Evolutionary conservation across 2,797 vertebrate genomes (phyloP).

Genomic region (Chanos chanos): DNA sequence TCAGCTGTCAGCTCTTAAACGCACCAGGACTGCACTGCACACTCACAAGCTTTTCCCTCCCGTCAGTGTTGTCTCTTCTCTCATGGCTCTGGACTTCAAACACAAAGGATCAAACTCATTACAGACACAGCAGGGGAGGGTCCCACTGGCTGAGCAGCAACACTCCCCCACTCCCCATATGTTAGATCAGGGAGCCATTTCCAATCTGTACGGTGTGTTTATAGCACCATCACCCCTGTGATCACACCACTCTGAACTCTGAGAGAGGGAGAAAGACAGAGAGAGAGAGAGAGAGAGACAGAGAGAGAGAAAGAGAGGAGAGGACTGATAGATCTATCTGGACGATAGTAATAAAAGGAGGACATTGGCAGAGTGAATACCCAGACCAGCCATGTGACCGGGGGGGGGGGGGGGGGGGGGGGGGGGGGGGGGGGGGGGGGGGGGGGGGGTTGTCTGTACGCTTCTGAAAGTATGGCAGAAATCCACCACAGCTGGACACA

Average conservation of each 20-base stretch:
- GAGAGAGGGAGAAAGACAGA: conserved; percentile 3
- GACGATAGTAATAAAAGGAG: neutral
- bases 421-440: too few species aligned
- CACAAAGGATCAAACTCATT: conserved; percentile 37
- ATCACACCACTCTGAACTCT: too few species aligned
- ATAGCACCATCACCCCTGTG: too few species aligned
- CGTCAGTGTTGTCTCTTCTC: conserved; percentile 28
- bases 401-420: too few species aligned
- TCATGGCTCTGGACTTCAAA: conserved; percentile 26
- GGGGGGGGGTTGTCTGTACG: too few species aligned
- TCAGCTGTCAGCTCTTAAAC: conserved; percentile 27
- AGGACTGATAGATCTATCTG: neutral
- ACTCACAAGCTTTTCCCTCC: conserved; percentile 15
- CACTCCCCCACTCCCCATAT: conserved; percentile 15
- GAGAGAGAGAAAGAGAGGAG: neutral
- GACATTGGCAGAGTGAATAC: too few species aligned
- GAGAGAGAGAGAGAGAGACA: conserved; percentile 1
- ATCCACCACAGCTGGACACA: conserved; percentile 10
- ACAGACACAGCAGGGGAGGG: conserved; percentile 26
- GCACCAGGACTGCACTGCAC: conserved; percentile 6
- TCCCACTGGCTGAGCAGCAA: conserved; percentile 29
- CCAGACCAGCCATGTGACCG: too few species aligned
- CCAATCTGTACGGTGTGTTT: too few species aligned
- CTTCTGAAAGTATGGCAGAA: neutral
- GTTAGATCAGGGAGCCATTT: neutral